Evolutionary conservation across 2,797 vertebrate genomes (phyloP), one percentile per base, ranked within the genome.

Genomic region (Valencia hispanica): DNA sequence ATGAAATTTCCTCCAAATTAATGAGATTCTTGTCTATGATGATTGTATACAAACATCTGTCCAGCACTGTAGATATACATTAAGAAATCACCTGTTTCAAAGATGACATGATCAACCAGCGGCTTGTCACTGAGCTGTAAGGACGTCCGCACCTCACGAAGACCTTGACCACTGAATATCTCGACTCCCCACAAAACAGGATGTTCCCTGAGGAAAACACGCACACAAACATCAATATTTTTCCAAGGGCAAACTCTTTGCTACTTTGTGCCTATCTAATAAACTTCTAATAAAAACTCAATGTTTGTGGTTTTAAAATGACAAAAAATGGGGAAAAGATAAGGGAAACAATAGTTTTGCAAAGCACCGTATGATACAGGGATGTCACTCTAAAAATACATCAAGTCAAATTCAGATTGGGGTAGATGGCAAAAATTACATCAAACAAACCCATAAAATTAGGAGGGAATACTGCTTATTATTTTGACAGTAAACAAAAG

Each of bases 181-280:
- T 98, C 97, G 30, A 96, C 95, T 69, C 94, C 95, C 98, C 98
- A 99, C 20, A 94, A 65, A 20, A 95, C 84, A 1, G 97, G 97
- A 55, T 96, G 93, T 84, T 96, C 96, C 74, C 98, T 99, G 86
- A 83, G 3, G 63, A 27, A 41, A 63, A 41, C 22, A 57, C 6
- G 20, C 10, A 59, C 9, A 14, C 27, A 59, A 27, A 20, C 48
- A 70, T 10, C 22, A 51, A 32, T 34, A 14, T 14, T 10, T 45
- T 45, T 45, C 43, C 43, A 45, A 45, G 36, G 6, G 36, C 3
- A 39, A 39, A n/a, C 11, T 53, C 22, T 66, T 66, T 39, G 36
- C 11, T 39, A 66, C 10, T n/a, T 53, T 53, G 51, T 53, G 25
- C 10, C 25, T 41, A 34, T 66, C 1, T 25, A 36, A 41, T 66